phyloP scores from a whole-genome alignment of 2,888 invertebrate genomes.

The Volucella inflata region DNA sequence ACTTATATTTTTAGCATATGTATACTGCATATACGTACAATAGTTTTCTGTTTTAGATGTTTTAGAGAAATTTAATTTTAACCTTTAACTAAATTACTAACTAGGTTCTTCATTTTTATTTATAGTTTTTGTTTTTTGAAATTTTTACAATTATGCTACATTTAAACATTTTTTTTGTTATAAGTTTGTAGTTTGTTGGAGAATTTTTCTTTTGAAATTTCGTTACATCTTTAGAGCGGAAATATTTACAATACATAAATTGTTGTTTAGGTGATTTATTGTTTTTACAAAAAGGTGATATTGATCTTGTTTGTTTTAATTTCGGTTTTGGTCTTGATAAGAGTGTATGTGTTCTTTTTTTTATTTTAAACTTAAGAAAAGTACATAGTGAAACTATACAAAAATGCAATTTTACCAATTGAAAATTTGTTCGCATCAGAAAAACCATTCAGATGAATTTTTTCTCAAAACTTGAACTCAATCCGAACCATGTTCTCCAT shows the following conservation, averaged over 20 bases:
- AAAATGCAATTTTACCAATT: too few relatives aligned
- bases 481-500: neutral
- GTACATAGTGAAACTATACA: too few relatives aligned
- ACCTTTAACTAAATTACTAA: slow-evolving; percentile 45
- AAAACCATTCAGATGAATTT: too few relatives aligned
- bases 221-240: slow-evolving; percentile 46
- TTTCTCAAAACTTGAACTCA: neutral
- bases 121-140: slow-evolving; percentile 20
- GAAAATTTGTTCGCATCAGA: too few relatives aligned
- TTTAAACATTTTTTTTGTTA: slow-evolving; percentile 25
- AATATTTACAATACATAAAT: slow-evolving; percentile 63
- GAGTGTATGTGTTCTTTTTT: slow-evolving; percentile 8
- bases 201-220: slow-evolving; percentile 25
- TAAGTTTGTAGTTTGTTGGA: slow-evolving; percentile 19
- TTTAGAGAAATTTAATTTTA: slow-evolving; percentile 24
- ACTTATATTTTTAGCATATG: slow-evolving; percentile 34
- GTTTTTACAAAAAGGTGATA: neutral
- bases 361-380: too few relatives aligned
- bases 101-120: slow-evolving; percentile 39
- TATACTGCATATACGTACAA: slow-evolving; percentile 4
- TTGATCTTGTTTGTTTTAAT: slow-evolving; percentile 23
- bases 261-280: slow-evolving; percentile 14
- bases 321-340: slow-evolving; percentile 52
- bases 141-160: slow-evolving; percentile 60
- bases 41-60: too few relatives aligned